These are phyloP conservation scores for Diachasmimorpha longicaudata DNA, from an alignment of 1,140 invertebrate genomes.

Conservation along the genomic window DNA sequence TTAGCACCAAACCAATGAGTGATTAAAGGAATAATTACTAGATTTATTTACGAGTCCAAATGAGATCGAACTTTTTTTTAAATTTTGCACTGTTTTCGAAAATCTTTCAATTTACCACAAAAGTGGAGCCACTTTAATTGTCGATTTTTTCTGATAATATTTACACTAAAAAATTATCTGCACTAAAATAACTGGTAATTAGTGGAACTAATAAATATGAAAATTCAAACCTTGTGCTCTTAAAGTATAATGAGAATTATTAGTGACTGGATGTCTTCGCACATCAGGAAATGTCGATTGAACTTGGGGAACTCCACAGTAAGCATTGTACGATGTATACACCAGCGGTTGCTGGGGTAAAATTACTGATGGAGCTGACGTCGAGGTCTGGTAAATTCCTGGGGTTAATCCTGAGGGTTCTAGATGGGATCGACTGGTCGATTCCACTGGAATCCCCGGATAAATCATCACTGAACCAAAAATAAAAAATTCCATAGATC, in stretches of 20 bases:
- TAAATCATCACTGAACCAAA: constrained; percentile 18
- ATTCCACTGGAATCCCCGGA: neutral
- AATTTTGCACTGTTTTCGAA: no score
- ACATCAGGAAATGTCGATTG: constrained; percentile 37
- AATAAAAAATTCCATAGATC: neutral
- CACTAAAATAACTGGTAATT: no score
- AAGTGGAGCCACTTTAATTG: no score
- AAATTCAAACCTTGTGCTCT: constrained; percentile 16
- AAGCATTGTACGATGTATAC: constrained; percentile 46
- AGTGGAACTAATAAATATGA: neutral
- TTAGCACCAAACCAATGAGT: no score
- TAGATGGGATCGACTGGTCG: constrained; percentile 42
- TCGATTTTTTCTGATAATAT: no score
- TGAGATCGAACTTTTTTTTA: no score
- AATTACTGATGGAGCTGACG: constrained; percentile 27
- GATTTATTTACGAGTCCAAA: no score
- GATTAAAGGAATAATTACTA: neutral
- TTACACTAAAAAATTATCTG: no score
- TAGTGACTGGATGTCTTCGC: constrained; percentile 33
- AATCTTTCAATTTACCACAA: no score
- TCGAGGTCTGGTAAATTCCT: constrained; percentile 31
- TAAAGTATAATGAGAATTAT: neutral
- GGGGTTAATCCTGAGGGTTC: constrained; percentile 28
- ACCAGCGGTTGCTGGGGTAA: constrained; percentile 42
- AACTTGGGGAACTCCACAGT: constrained; percentile 29